Evolutionary conservation across 2,797 vertebrate genomes (phyloP).

Genomic region (Anolis apletophallus): DNA sequence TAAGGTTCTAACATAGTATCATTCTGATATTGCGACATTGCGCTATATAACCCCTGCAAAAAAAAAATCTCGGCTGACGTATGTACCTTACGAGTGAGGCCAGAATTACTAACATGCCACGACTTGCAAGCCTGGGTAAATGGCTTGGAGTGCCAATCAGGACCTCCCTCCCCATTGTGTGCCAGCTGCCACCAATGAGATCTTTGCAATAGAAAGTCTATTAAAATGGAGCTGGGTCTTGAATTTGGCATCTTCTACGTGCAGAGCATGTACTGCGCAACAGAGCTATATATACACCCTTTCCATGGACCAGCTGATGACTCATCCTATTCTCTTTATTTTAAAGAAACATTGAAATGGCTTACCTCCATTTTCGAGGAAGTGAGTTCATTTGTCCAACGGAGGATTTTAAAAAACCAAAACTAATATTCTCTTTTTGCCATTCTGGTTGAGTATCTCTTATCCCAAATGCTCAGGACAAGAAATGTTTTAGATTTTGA

Average conservation of each 20-base stretch:
- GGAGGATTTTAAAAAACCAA: not conserved
- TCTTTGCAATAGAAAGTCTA: not conserved
- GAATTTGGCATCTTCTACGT: not conserved
- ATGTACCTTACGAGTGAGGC: not conserved
- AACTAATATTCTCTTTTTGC: too few relatives aligned
- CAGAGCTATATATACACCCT: not conserved
- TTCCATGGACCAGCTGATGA: conserved; percentile 8
- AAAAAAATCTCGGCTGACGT: too few relatives aligned
- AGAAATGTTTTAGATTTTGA: too few relatives aligned
- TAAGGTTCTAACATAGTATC: too few relatives aligned
- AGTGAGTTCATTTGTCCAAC: not conserved
- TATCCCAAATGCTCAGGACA: too few relatives aligned
- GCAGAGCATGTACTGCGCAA: not conserved
- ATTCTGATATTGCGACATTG: too few relatives aligned
- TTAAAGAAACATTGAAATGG: not conserved
- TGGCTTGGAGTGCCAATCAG: not conserved
- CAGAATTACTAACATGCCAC: not conserved
- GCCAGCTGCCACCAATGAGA: too few relatives aligned
- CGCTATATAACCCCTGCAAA: too few relatives aligned
- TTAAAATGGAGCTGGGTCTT: not conserved
- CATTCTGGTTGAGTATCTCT: too few relatives aligned
- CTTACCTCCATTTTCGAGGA: not conserved
- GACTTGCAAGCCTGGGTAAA: too few relatives aligned
- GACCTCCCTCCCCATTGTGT: not conserved
- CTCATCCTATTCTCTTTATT: not conserved